phyloP scores from a whole-genome alignment of 2,888 invertebrate genomes.

The Trachelus tabidus region DNA sequence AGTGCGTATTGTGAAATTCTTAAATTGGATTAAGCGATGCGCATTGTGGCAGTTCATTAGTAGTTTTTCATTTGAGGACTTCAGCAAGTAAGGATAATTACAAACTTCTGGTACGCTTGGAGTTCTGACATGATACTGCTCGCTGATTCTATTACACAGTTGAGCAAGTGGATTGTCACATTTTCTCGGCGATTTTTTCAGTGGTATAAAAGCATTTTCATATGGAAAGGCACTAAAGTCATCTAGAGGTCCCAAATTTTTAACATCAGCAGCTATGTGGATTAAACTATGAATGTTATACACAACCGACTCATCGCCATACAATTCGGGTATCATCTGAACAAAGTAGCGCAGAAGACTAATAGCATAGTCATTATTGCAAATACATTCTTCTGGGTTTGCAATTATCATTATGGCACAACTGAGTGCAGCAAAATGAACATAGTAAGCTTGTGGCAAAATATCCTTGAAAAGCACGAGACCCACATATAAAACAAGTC shows the following conservation, averaged over 20 bases:
- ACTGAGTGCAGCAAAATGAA: conserved; percentile 31
- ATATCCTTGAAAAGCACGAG: conserved; percentile 33
- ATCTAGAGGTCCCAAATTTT: background rate
- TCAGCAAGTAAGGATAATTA: too few species aligned
- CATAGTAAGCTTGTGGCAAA: conserved; percentile 23
- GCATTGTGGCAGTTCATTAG: too few species aligned
- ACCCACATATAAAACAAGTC: conserved; percentile 41
- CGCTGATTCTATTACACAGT: too few species aligned
- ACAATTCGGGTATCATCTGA: conserved; percentile 30
- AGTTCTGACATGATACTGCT: too few species aligned
- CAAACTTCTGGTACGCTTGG: too few species aligned
- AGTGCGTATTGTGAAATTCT: too few species aligned
- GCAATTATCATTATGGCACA: conserved; percentile 29
- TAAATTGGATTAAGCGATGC: too few species aligned
- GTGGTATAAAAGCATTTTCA: too few species aligned
- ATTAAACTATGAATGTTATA: conserved; percentile 42
- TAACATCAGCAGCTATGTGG: conserved; percentile 20
- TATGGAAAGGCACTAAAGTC: too few species aligned
- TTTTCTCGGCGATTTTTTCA: too few species aligned
- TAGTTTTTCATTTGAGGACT: too few species aligned
- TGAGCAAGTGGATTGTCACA: too few species aligned
- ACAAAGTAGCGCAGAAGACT: conserved; percentile 35
- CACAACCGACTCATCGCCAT: conserved; percentile 32
- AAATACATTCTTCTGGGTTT: conserved; percentile 22
- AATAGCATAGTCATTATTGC: conserved; percentile 29